A percentile compares a stretch with the other conserved stretches of the same genome.
Evolutionary conservation across 2,888 invertebrate genomes (phyloP).

Genomic region (Nipponacmea schrenckii): DNA sequence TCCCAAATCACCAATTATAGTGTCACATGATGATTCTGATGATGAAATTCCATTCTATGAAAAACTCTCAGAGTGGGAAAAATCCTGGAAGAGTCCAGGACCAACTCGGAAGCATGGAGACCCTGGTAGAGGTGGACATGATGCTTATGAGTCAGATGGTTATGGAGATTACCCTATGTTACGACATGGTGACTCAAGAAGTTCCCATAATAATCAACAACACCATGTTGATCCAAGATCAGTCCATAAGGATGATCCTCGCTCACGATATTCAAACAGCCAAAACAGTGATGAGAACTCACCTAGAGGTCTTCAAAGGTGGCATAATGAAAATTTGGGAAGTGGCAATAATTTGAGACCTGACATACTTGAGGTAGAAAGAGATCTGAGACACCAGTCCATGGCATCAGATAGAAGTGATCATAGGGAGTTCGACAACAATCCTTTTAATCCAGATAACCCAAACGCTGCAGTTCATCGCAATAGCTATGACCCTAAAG

Average conservation of each 20-base stretch:
- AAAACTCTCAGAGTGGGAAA: constrained; percentile 25
- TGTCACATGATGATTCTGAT: constrained; percentile 41
- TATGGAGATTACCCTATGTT: neutral
- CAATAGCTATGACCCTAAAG: neutral
- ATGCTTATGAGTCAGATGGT: neutral
- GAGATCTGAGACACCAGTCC: neutral
- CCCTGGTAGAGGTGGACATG: neutral
- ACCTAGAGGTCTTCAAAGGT: neutral
- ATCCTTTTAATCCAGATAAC: neutral
- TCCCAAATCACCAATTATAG: constrained; percentile 46
- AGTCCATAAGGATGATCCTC: constrained; percentile 10
- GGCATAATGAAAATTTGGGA: constrained; percentile 6
- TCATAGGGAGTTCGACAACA: neutral
- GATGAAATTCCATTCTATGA: constrained; percentile 35
- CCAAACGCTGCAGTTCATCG: neutral
- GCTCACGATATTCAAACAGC: constrained; percentile 1
- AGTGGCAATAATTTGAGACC: neutral
- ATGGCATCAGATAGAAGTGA: neutral
- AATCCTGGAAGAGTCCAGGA: constrained; percentile 19
- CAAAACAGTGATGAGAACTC: constrained; percentile 3
- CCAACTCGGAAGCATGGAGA: constrained; percentile 12
- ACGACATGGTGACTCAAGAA: neutral
- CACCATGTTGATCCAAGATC: neutral
- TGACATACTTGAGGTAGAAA: neutral
- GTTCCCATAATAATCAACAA: neutral